Evolutionary conservation across 1,140 invertebrate species (phyloP).

Genomic region (Trichogramma pretiosum): DNA sequence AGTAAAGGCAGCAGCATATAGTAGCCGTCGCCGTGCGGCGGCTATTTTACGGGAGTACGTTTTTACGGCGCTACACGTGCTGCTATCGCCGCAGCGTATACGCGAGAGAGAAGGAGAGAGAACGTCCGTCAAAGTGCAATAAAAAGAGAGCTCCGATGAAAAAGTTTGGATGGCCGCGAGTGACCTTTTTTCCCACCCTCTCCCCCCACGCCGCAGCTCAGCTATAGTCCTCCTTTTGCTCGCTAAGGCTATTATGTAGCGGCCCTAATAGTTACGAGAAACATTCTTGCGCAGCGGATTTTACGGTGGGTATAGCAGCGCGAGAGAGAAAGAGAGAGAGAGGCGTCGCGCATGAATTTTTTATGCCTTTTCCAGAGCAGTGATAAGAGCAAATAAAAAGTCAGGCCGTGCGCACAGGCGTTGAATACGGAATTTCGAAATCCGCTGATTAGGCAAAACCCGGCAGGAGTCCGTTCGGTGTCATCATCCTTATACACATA

Average conservation of each 20-base stretch:
- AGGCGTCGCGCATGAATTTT: neutral
- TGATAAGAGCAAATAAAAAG: constrained; percentile 9
- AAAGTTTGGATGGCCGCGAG: constrained; percentile 9
- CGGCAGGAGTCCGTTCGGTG: too few relatives aligned
- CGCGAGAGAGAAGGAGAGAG: too few relatives aligned
- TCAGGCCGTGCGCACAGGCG: too few relatives aligned
- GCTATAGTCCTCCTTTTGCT: neutral
- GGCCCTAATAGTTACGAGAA: too few relatives aligned
- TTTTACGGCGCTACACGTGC: constrained; percentile 14
- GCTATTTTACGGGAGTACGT: too few relatives aligned
- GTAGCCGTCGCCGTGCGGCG: too few relatives aligned
- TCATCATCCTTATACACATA: too few relatives aligned
- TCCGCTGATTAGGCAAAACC: constrained; percentile 3
- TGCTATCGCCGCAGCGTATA: constrained; percentile 6
- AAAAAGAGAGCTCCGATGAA: constrained; percentile 7
- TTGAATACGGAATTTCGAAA: constrained; percentile 5
- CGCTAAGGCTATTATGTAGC: neutral
- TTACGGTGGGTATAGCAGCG: neutral
- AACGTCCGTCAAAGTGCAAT: constrained; percentile 14
- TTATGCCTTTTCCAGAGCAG: neutral
- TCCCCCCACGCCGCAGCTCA: too few relatives aligned
- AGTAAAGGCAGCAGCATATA: too few relatives aligned
- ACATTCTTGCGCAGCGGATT: too few relatives aligned
- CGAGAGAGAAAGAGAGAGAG: neutral
- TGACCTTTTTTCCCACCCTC: neutral